Evolutionary conservation across 2,113 vertebrate genomes (phyloP).

Genomic region (Gambusia holbrooki): DNA sequence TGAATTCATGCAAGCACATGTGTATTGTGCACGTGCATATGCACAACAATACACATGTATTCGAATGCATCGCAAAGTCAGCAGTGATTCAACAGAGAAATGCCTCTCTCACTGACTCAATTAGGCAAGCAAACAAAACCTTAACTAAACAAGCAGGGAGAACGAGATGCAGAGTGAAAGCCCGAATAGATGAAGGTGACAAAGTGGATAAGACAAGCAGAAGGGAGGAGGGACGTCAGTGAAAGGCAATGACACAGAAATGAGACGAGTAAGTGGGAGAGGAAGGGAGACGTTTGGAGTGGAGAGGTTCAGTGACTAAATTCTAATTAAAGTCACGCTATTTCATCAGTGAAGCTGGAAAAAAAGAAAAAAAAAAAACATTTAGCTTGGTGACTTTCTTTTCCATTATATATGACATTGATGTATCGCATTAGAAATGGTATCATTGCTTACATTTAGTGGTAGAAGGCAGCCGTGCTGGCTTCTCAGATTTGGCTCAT

Average conservation of each 20-base stretch:
- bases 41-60: neutral
- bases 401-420: neutral
- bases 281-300: neutral
- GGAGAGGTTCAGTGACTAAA: neutral
- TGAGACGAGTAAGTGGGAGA: conserved; percentile 37
- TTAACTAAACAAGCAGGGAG: conserved; percentile 39
- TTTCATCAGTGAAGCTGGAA: neutral
- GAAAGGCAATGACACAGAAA: conserved; percentile 37
- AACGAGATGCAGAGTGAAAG: conserved; percentile 32
- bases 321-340: neutral
- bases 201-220: conserved; percentile 55
- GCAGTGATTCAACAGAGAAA: conserved; percentile 53
- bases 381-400: neutral
- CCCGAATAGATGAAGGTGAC: conserved; percentile 48
- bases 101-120: conserved; percentile 33
- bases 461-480: neutral
- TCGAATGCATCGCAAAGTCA: conserved; percentile 35
- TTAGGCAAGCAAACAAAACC: conserved; percentile 51
- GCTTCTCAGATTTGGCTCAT: neutral
- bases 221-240: conserved; percentile 39
- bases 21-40: neutral
- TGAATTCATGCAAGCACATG: neutral
- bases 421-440: conserved; percentile 11
- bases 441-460: conserved; percentile 1
- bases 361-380: neutral